Conservation (phyloP, 1,140 invertebrate species). For the Seison nebaliae region DNA sequence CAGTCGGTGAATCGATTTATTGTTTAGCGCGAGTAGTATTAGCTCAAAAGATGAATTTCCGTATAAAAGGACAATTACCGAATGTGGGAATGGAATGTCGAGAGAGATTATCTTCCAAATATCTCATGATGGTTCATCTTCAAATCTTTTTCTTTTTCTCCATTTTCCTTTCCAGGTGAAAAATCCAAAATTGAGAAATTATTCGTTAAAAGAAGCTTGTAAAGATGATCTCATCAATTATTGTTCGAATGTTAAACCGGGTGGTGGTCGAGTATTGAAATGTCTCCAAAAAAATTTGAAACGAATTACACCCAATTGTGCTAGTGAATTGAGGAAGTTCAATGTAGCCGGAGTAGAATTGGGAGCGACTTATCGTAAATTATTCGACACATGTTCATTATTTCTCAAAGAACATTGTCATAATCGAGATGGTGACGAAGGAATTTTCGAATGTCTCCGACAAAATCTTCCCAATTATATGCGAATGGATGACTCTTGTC, state of each 20-base stretch:
- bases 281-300: conserved; percentile 1
- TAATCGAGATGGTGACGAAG: too few relatives aligned
- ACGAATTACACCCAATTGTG: not conserved
- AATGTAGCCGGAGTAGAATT: not conserved
- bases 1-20: conserved; percentile 6
- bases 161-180: conserved; percentile 5
- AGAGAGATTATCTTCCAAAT: conserved; percentile 54
- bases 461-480: too few relatives aligned
- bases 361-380: too few relatives aligned
- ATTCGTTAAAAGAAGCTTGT: conserved; percentile 46
- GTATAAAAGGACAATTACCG: conserved; percentile 34
- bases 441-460: too few relatives aligned
- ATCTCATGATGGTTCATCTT: conserved; percentile 50
- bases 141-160: conserved; percentile 29
- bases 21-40: conserved; percentile 12
- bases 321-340: not conserved
- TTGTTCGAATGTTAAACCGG: conserved; percentile 43
- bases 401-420: too few relatives aligned
- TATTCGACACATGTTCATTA: too few relatives aligned
- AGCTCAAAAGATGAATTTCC: conserved; percentile 3
- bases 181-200: conserved; percentile 56
- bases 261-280: conserved; percentile 29
- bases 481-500: too few relatives aligned
- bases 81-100: conserved; percentile 54
- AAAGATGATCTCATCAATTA: conserved; percentile 44